Base-by-base conservation (phyloP, 2,888 invertebrate species). In the Onchidella celtica region DNA sequence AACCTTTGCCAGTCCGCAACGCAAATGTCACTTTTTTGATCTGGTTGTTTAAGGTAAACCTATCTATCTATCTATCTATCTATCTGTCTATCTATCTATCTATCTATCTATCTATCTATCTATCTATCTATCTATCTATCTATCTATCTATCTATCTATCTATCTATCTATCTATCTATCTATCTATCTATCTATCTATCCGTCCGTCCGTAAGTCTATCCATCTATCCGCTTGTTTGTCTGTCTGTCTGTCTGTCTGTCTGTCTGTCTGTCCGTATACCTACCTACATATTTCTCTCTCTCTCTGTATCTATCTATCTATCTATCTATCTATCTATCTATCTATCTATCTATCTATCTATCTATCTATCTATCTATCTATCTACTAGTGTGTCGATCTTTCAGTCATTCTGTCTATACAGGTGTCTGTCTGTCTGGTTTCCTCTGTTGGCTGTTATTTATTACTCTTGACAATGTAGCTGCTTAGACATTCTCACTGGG, bases 351-450 rank as follows among this genome's bases (percentile, higher is more conserved):
- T 57, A 57, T 57, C 57, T 57, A 57, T 57, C 57, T 57, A 57
- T 57, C 57, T 57, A 57, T 57, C 65, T 32, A 65, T 65, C 32
- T 65, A 29, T 65, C 68, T 68, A 36, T 32, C 68, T 68, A 32
- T 68, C 68, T 68, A 27, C 27, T 29, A n/a, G 24, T 57, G 32
- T 68, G n/a, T 34, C 68, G 29, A 21, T 68, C 68, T 68, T n/a
- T 68, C 32, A 32, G 34, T 68, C 32, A n/a, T n/a, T 57, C 57
- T 57, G 24, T 57, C 57, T 57, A 57, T 57, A 21, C 24, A 57
- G 21, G n/a, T 57, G 24, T 57, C 57, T 57, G 24, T 68, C 34
- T 68, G 14, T 32, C 32, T 68, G 14, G 29, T 9, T 68, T 6
- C 34, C 34, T 68, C 21, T 68, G 34, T 68, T 34, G 47, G 17